phyloP scores from a whole-genome alignment of 1,140 invertebrate genomes.

The Tetramorium alpestre region DNA sequence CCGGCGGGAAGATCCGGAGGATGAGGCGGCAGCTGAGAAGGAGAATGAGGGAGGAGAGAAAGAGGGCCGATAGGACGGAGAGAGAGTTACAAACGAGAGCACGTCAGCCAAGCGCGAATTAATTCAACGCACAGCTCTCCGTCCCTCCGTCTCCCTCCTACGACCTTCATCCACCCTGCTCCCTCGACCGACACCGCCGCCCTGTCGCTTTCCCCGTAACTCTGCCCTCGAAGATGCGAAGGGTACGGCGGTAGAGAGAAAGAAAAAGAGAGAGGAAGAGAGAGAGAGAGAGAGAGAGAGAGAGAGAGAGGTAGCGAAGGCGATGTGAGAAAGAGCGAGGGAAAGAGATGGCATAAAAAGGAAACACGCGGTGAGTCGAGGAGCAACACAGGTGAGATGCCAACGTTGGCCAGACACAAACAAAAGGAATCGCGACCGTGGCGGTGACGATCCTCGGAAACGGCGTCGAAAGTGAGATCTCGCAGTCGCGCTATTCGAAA shows the following conservation, averaged over 20 bases:
- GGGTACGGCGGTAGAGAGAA: slow-evolving; percentile 61
- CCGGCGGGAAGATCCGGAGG: slow-evolving; percentile 25
- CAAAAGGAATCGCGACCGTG: slow-evolving; percentile 53
- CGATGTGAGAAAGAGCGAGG: slow-evolving; percentile 21
- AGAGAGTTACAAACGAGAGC: slow-evolving; percentile 76
- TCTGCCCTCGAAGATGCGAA: slow-evolving; percentile 71
- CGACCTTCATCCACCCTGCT: slow-evolving; percentile 32
- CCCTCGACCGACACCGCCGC: slow-evolving; percentile 39
- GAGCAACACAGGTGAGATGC: slow-evolving; percentile 38
- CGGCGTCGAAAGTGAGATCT: slow-evolving; percentile 53
- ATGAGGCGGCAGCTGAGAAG: slow-evolving; percentile 37
- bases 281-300: not conserved
- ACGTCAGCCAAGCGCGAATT: slow-evolving; percentile 81
- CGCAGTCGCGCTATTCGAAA: slow-evolving; percentile 40
- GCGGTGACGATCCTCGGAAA: slow-evolving; percentile 61
- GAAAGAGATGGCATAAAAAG: slow-evolving; percentile 12
- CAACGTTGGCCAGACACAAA: slow-evolving; percentile 30
- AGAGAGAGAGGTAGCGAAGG: slow-evolving; percentile 30
- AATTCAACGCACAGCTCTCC: slow-evolving; percentile 78
- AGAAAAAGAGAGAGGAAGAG: slow-evolving; percentile 13
- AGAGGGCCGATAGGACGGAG: slow-evolving; percentile 20
- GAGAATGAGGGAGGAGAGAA: slow-evolving; percentile 65
- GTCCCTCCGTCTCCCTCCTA: slow-evolving; percentile 30
- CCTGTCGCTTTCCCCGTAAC: slow-evolving; percentile 70
- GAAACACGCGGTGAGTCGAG: slow-evolving; percentile 31